Evolutionary conservation across 2,797 vertebrate species (phyloP).

Genomic region (Chaenodraco wilsoni): DNA sequence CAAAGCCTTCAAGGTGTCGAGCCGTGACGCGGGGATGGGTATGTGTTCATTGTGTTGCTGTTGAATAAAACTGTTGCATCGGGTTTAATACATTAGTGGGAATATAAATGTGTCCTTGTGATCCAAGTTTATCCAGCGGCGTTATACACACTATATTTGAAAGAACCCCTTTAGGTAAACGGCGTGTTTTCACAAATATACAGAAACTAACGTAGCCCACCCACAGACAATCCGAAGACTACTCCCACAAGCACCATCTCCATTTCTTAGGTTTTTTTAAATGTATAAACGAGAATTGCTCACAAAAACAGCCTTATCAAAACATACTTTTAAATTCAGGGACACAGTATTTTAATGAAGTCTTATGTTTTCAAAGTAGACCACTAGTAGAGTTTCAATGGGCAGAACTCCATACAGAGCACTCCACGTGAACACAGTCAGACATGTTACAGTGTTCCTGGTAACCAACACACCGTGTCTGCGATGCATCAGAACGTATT

Average conservation of each 20-base stretch:
- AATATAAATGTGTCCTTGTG: background rate
- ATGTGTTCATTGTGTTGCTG: background rate
- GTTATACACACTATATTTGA: too few species aligned
- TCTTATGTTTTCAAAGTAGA: background rate
- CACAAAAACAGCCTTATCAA: background rate
- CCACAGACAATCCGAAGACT: too few species aligned
- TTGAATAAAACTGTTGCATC: background rate
- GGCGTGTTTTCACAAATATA: too few species aligned
- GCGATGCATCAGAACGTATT: background rate
- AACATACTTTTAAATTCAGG: background rate
- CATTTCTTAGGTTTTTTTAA: background rate
- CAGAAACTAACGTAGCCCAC: too few species aligned
- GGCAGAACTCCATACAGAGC: background rate
- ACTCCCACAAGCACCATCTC: too few species aligned
- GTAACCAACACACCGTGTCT: background rate
- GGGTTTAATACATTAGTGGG: too few species aligned
- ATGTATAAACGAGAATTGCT: background rate
- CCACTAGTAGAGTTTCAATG: background rate
- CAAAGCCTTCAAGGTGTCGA: conserved; percentile 7
- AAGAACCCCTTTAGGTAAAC: too few species aligned
- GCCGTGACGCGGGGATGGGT: background rate
- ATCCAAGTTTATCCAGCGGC: background rate
- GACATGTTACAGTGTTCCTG: background rate
- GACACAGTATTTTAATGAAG: background rate
- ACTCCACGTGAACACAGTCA: background rate